These are phyloP conservation scores for Polyergus mexicanus DNA, from an alignment of 1,140 invertebrate species.

Conservation along the genomic window DNA sequence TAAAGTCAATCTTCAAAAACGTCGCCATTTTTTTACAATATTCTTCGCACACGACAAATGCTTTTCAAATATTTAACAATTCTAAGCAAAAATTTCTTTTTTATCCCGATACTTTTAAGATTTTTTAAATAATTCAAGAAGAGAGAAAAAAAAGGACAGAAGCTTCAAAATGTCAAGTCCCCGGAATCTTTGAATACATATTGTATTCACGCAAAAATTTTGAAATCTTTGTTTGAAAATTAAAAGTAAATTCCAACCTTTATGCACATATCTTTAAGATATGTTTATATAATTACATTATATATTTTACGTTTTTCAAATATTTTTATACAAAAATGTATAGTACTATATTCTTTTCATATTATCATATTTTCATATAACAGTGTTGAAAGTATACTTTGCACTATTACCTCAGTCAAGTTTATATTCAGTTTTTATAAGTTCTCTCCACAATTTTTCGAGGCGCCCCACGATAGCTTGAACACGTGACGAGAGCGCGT, in stretches of 20 bases:
- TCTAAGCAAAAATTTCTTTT: background rate
- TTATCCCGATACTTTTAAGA: background rate
- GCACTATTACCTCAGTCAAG: conserved; percentile 52
- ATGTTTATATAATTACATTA: background rate
- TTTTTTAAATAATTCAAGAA: background rate
- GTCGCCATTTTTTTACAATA: background rate
- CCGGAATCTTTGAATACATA: too few relatives aligned
- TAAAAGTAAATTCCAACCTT: background rate
- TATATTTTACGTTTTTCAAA: background rate
- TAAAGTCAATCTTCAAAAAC: too few relatives aligned
- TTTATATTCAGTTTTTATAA: conserved; percentile 33
- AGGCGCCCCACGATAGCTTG: background rate
- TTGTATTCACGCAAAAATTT: too few relatives aligned
- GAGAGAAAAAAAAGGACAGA: background rate
- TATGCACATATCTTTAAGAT: background rate
- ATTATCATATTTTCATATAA: conserved; percentile 74
- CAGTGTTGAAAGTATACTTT: conserved; percentile 64
- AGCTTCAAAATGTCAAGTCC: background rate
- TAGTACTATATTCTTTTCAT: background rate
- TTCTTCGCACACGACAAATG: background rate
- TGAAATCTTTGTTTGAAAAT: background rate
- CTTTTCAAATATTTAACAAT: background rate
- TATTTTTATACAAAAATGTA: conserved; percentile 15
- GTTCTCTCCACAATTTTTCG: conserved; percentile 16
- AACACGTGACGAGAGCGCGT: background rate